Percentiles rank a stretch among this genome's conserved stretches.
Conservation (phyloP, 1,140 invertebrate genomes). For the Aricia agestis region DNA sequence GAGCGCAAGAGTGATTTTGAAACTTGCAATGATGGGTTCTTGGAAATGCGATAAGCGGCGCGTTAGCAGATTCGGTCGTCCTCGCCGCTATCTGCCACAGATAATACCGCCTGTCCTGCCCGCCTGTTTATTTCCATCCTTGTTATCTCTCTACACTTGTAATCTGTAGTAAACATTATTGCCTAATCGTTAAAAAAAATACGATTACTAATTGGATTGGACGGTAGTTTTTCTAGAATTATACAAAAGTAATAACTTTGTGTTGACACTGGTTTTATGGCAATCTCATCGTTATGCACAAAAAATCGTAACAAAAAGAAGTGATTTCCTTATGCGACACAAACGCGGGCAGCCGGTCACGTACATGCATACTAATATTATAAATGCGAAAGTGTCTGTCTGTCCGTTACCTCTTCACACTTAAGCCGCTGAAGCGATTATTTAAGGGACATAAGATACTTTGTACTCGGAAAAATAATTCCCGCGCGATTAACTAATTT, state of each 20-base stretch:
- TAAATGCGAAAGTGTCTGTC: no score
- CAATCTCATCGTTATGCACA: neutral
- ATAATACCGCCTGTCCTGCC: constrained; percentile 40
- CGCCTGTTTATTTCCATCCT: neutral
- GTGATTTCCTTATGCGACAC: constrained; percentile 9
- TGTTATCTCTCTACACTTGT: neutral
- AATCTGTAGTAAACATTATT: neutral
- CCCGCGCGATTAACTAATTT: no score
- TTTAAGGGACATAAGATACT: no score
- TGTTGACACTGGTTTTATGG: no score
- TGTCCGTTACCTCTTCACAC: no score
- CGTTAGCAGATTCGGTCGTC: constrained; percentile 49
- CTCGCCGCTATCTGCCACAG: constrained; percentile 46
- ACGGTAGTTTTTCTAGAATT: no score
- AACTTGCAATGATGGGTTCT: constrained; percentile 46
- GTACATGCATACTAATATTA: neutral
- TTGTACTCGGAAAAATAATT: no score
- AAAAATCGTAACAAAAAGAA: neutral
- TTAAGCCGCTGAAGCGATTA: no score
- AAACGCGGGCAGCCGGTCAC: constrained; percentile 9
- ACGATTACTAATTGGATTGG: neutral
- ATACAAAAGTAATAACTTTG: no score
- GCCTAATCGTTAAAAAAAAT: neutral
- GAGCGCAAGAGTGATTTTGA: neutral
- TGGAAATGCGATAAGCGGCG: constrained; percentile 61